A percentile compares a stretch with the other conserved stretches of the same genome.
These are phyloP conservation scores for Rhopalosiphum nymphaeae DNA, from an alignment of 2,888 invertebrate species.

Conservation along the genomic window DNA sequence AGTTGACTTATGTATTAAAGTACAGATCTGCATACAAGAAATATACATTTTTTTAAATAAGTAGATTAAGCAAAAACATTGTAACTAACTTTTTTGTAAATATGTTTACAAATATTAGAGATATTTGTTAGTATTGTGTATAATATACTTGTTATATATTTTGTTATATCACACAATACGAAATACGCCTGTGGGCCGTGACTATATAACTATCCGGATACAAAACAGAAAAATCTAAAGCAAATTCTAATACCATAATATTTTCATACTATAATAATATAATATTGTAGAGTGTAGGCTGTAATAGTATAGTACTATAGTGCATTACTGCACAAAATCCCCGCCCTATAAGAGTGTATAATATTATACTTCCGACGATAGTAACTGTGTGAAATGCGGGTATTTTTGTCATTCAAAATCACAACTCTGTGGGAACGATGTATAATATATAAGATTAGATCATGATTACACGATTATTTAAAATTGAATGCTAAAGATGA, in stretches of 20 bases:
- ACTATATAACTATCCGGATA: background rate
- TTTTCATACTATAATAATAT: background rate
- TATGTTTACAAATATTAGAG: background rate
- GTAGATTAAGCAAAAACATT: background rate
- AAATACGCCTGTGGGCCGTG: background rate
- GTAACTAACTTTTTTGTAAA: background rate
- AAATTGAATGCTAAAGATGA: background rate
- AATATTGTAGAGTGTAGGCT: no score
- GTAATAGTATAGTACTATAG: background rate
- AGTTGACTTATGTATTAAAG: background rate
- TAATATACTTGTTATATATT: background rate
- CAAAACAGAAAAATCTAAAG: background rate
- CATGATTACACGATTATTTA: background rate
- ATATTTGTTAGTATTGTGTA: background rate
- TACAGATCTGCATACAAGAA: background rate
- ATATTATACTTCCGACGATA: slow-evolving; percentile 16
- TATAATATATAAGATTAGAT: slow-evolving; percentile 51
- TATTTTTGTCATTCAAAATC: slow-evolving; percentile 39
- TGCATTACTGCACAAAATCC: background rate
- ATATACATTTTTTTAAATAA: background rate
- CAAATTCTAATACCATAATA: background rate
- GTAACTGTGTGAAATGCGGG: slow-evolving; percentile 59
- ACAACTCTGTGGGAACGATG: slow-evolving; percentile 50
- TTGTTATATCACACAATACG: background rate
- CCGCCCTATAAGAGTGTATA: background rate